A percentile compares a stretch with the other conserved stretches of the same genome.
phyloP scores from a whole-genome alignment of 2,797 vertebrate species.

The Tolypeutes matacus region DNA sequence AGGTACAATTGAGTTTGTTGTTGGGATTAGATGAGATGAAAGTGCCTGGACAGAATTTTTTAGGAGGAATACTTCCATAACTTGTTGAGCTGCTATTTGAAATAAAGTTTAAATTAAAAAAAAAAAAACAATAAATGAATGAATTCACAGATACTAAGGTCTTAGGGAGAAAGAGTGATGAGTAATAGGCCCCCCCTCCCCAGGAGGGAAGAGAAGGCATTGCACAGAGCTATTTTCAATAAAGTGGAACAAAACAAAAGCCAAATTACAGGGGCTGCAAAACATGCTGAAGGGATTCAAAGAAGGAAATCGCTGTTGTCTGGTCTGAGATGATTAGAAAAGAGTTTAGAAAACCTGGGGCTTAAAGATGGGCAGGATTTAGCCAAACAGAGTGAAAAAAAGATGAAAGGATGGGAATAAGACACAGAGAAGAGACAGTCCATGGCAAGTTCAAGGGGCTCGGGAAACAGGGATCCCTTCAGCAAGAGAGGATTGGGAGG shows the following conservation, averaged over 20 bases:
- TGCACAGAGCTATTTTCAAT: not conserved
- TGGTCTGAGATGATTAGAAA: constrained; percentile 52
- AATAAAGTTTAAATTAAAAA: too few species aligned
- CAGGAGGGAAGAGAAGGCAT: not conserved
- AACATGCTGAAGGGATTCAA: not conserved
- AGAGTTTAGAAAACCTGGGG: constrained; percentile 37
- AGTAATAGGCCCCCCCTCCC: not conserved
- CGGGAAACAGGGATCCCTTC: not conserved
- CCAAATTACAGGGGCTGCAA: not conserved
- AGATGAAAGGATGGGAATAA: constrained; percentile 50
- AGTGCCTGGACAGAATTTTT: too few species aligned
- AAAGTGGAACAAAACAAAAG: not conserved
- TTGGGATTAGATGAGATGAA: too few species aligned
- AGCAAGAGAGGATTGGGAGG: not conserved
- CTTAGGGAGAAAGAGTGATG: not conserved
- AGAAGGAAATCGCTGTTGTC: constrained; percentile 36
- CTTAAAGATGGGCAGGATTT: not conserved
- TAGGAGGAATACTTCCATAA: too few species aligned
- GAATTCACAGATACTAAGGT: too few species aligned
- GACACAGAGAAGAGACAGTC: not conserved
- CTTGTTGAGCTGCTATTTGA: too few species aligned
- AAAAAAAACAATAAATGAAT: not conserved
- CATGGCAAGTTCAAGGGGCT: not conserved
- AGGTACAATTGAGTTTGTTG: too few species aligned
- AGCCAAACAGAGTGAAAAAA: not conserved